Evolutionary conservation across 2,888 invertebrate species (phyloP), one percentile per base, ranked within the genome.

Genomic region (Tupiocoris notatus): DNA sequence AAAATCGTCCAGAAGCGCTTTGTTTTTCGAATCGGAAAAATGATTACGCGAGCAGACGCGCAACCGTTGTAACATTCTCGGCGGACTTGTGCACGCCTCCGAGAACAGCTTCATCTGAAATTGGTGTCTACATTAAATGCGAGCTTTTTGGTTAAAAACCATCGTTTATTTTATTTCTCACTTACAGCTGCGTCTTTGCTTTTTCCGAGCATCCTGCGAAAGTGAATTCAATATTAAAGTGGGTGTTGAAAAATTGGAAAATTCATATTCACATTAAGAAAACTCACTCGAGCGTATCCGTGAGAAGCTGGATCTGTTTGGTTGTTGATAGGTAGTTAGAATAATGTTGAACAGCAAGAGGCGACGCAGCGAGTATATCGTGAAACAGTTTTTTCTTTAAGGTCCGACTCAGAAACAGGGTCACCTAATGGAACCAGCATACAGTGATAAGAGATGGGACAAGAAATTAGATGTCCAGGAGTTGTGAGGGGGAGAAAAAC

Each of bases 321-420:
- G 89, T 89, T 6, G 86, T 88, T 9, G 88, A 88, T n/a, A 94
- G 84, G 83, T 92, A 92, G 80, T 90, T 88, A 9, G 91, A 86
- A 82, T 93, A 94, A 81, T 92, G 91, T 79, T 89, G 88, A 9
- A 92, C 85, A 0, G 93, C 94, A 2, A 88, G 84, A 0, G 90
- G 89, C 76, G 91, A 86, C n/a, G 89, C 87, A 0, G 89, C 85
- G 0, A 95, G 83, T 63, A 93, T 84, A 80, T 89, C 88, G 78
- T 90, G 88, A 39, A 94, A 90, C 61, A 93, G 83, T 77, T 88
- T 88, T 80, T 88, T 88, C 80, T 91, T 92, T 7, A 95, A 83
- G 0, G 93, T 92, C 81, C 88, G 89, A 76, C 89, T 89, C 1
- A 95, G 86, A 83, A 91, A 94, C 7, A 94, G 83, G 0, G 92